phyloP scores from a whole-genome alignment of 2,113 vertebrate genomes.

The Pipra filicauda region DNA sequence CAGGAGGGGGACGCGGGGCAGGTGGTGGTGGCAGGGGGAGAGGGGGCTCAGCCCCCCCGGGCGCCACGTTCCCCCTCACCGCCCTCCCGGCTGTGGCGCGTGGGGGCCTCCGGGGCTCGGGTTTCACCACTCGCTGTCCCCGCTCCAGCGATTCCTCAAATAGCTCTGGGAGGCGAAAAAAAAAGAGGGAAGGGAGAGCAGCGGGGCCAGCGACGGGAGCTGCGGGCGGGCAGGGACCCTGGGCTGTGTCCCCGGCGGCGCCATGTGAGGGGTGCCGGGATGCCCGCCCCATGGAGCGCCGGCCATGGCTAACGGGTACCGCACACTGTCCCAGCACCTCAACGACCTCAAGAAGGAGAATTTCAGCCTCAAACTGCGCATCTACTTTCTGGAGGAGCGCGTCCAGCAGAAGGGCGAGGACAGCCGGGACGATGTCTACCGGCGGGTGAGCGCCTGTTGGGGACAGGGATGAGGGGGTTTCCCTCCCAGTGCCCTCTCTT shows the following conservation, averaged over 20 bases:
- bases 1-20: background rate
- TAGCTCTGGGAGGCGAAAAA: conserved; percentile 73
- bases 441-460: conserved; percentile 76
- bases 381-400: conserved; percentile 97
- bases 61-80: background rate
- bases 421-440: conserved; percentile 85
- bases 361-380: conserved; percentile 97
- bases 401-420: conserved; percentile 92
- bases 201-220: conserved; percentile 9
- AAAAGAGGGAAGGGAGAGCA: conserved; percentile 60
- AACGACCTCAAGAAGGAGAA: conserved; percentile 99
- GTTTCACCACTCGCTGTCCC: conserved; percentile 83
- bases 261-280: conserved; percentile 73
- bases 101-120: conserved; percentile 64
- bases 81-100: background rate
- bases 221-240: background rate
- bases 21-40: background rate
- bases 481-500: background rate
- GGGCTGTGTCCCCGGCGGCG: background rate
- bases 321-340: conserved; percentile 97
- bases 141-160: conserved; percentile 83
- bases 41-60: background rate
- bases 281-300: conserved; percentile 67
- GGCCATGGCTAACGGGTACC: conserved; percentile 92
- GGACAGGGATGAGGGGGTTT: background rate